These are phyloP conservation scores for Gymnoscopelus microlampas DNA, from an alignment of 2,797 vertebrate species.

Conservation along the genomic window DNA sequence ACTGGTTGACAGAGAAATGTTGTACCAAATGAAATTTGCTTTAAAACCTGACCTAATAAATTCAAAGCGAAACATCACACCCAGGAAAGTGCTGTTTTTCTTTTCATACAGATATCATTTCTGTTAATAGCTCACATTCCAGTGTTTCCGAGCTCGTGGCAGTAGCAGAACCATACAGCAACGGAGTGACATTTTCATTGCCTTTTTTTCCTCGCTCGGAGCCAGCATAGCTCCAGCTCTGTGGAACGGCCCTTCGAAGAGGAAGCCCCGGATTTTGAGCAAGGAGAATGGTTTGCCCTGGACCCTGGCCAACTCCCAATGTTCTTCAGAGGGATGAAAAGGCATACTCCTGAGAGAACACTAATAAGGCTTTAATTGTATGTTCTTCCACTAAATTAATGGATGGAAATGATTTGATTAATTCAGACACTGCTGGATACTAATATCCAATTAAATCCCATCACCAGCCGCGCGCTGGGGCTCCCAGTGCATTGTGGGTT, in stretches of 20 bases:
- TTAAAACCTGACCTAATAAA: slow-evolving; percentile 46
- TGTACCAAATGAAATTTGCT: slow-evolving; percentile 50
- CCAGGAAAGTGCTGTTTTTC: slow-evolving; percentile 19
- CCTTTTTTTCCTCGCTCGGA: slow-evolving; percentile 28
- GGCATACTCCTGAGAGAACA: slow-evolving; percentile 81
- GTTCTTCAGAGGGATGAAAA: slow-evolving; percentile 86
- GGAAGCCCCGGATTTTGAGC: slow-evolving; percentile 59
- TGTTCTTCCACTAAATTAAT: slow-evolving; percentile 89
- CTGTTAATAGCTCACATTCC: slow-evolving; percentile 15
- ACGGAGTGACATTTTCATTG: slow-evolving; percentile 24
- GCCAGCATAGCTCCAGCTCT: slow-evolving; percentile 43
- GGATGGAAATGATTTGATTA: slow-evolving; percentile 86
- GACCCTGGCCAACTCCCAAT: slow-evolving; percentile 83
- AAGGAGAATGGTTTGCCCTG: slow-evolving; percentile 74
- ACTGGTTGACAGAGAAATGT: slow-evolving; percentile 46
- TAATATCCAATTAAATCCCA: slow-evolving; percentile 85
- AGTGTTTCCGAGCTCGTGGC: background rate
- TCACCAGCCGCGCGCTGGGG: slow-evolving; percentile 72
- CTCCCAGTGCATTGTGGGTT: slow-evolving; percentile 73
- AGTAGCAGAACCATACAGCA: slow-evolving; percentile 24
- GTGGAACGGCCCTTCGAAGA: slow-evolving; percentile 37
- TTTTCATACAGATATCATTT: slow-evolving; percentile 21
- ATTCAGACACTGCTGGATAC: slow-evolving; percentile 85
- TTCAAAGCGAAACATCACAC: slow-evolving; percentile 32
- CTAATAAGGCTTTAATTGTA: slow-evolving; percentile 87